Percentiles rank a stretch among this genome's conserved stretches.
Conservation (phyloP, 2,888 invertebrate species). For the Neelides folsomi region DNA sequence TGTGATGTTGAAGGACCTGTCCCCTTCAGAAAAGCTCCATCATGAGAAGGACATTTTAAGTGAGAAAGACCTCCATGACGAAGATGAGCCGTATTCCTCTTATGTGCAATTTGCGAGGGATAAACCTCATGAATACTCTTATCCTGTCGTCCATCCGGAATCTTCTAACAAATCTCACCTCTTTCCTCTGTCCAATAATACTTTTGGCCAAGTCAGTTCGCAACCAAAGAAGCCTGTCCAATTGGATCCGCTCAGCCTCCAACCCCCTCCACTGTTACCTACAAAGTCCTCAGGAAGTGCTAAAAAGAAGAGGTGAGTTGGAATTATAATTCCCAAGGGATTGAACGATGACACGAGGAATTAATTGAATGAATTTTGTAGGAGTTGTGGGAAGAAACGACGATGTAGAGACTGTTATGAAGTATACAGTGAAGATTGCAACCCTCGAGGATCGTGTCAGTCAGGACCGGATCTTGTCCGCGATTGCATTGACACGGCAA, state of each 20-base stretch:
- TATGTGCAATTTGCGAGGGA: conserved; percentile 59
- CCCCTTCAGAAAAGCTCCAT: conserved; percentile 31
- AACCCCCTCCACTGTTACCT: conserved; percentile 32
- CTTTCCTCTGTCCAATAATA: conserved; percentile 20
- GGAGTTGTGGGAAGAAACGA: conserved; percentile 33
- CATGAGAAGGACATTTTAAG: conserved; percentile 28
- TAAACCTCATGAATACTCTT: conserved; percentile 67
- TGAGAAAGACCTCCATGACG: conserved; percentile 29
- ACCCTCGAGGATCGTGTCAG: conserved; percentile 60
- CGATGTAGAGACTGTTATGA: conserved; percentile 43
- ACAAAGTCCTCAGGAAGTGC: conserved; percentile 32
- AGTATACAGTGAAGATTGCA: conserved; percentile 63
- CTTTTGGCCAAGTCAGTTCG: conserved; percentile 22
- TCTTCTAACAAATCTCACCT: conserved; percentile 13
- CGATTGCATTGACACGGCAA: conserved; percentile 63
- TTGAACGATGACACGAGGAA: background rate
- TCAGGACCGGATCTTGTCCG: conserved; percentile 38
- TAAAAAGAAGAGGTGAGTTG: conserved; percentile 31
- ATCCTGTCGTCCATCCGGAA: conserved; percentile 50
- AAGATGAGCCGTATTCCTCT: conserved; percentile 39
- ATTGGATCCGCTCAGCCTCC: conserved; percentile 31
- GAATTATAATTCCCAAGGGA: background rate
- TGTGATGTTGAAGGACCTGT: conserved; percentile 19
- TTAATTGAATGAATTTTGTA: conserved; percentile 6
- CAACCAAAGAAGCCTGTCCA: conserved; percentile 32